Base-by-base conservation (phyloP, 2,888 invertebrate species). In the Lochmaea capreae region DNA sequence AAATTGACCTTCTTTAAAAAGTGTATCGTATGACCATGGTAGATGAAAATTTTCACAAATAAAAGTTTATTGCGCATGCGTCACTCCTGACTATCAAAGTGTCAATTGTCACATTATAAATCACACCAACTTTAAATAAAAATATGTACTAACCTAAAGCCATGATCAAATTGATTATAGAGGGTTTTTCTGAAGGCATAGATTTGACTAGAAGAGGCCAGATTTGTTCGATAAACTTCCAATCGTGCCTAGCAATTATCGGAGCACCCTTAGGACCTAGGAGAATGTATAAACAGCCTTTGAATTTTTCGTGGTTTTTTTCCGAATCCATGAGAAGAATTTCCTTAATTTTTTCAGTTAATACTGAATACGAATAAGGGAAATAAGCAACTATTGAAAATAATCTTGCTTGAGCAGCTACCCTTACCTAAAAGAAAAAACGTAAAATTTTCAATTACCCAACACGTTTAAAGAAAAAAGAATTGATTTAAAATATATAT, bases 171-270 rank as follows among this genome's bases (percentile, higher is more conserved):
- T 90, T 90, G 81, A 94, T 91, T 67, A 96, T 93, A 58, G 93
- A 94, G 0, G 93, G 93, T 84, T 97, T 97, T 84, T 97, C 97
- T 3, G 95, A 95, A 65, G 95, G 92, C 76, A 93, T 92, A 0
- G 95, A 93, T 72, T 90, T 89, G 0, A 96, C 88, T 22, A 97
- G 84, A 1, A 93, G 91, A 0, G 95, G 94, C 96, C 97, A 97
- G 0, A 97, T 85, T 39, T 90, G 87, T 54, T 89, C 87, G 18
- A 94, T 88, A 4, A 92, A 89, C 9, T 91, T 88, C 96, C 96
- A 97, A 84, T 95, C 93, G 77, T 93, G 92, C 81, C 93, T 91
- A 11, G 92, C 90, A 1, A 93, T 86, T 9, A 96, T 86, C 0
- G 93, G 91, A 4, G 90, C 89, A 11, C 89, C 87, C 81, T 92